Evolutionary conservation across 2,888 invertebrate genomes (phyloP), one percentile per base, ranked within the genome.

Genomic region (Druceiella hillmani): DNA sequence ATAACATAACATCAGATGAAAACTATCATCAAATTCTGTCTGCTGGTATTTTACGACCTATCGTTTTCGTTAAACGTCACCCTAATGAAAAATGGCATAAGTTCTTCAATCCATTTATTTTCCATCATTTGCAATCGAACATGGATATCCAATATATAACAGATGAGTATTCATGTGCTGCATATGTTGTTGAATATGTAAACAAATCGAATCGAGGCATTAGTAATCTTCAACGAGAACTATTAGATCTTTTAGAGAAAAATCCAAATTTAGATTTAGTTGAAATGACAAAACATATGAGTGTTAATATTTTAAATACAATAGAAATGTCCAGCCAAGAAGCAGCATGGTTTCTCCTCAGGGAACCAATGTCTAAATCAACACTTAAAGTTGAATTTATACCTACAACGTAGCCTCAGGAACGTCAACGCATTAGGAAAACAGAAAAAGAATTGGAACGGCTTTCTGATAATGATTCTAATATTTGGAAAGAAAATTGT

Each of bases 281-380:
- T n/a, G 40, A 40, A 3, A 38, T 42, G 20, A 46, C 45, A 14
- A 47, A 49, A 48, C 44, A 38, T 12, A 43, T 53, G 12, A 54
- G 52, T 43, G 17, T 51, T 38, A 47, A 54, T 30, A 34, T 62
- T 9, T 48, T 63, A 1, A 58, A 64, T 33, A 42, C 48, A 33
- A 52, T 56, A 27, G 62, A 63, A 44, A 62, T 63, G 48, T 49
- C 56, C 4, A 52, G 52, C 36, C 62, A 64, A 55, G 62, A 63
- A 54, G 61, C 62, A 41, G 17, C 24, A n/a, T 32, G 33, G 15
- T 41, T 17, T 26, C 38, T 4, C 14, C 10, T 24, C 6, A 6
- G 22, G 22, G 22, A 20, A 9, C 22, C 22, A 7, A 20, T 20
- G 22, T 20, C 22, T 7, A 20, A 6, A 20, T 7, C n/a, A n/a